Evolutionary conservation across 2,797 vertebrate species (phyloP), one percentile per base, ranked within the genome.

Genomic region (Enteromius argenteus): DNA sequence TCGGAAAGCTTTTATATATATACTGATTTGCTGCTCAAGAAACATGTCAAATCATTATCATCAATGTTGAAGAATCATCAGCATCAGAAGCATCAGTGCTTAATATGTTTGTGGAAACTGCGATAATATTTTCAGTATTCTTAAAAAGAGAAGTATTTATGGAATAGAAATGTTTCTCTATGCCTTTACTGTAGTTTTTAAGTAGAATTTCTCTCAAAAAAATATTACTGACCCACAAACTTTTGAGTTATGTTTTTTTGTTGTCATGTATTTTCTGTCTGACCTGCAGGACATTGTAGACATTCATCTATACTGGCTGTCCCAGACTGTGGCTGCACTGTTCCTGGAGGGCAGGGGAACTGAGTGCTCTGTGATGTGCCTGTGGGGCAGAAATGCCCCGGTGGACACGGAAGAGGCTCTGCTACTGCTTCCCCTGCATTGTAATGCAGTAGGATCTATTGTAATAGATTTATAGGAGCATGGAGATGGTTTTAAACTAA

Each of bases 211-310:
- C 1, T 32, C 4, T 72, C 27, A 64, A 32, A 53, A 51, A 56
- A 64, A 64, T 64, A 64, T 64, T 8, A 64, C 30, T 64, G 62
- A 64, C 4, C 27, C 44, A 10, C 1, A 32, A 21, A 32, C 5
- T 3, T 73, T 30, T 27, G 13, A 49, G 35, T 1, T 14, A 51
- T 15, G 9, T 1, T 1, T 74, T 13, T 37, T 76, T 60, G 14
- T 60, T 76, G n/a, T 76, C 35, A 42, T 17, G 3, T 60, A 19
- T n/a, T 71, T 67, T 53, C n/a, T 14, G 39, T 37, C 90, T 84
- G 67, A 96, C 95, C 95, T 90, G 94, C 87, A 0, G 93, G 94
- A 83, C 95, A 96, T 5, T 83, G 89, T 58, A 95, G 90, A 49
- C 95, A 96, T 68, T 94, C 93, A 8, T 88, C 84, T 86, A 88